These are phyloP conservation scores for Poeciliopsis infans DNA, from an alignment of 2,797 vertebrate genomes.

Conservation along the genomic window DNA sequence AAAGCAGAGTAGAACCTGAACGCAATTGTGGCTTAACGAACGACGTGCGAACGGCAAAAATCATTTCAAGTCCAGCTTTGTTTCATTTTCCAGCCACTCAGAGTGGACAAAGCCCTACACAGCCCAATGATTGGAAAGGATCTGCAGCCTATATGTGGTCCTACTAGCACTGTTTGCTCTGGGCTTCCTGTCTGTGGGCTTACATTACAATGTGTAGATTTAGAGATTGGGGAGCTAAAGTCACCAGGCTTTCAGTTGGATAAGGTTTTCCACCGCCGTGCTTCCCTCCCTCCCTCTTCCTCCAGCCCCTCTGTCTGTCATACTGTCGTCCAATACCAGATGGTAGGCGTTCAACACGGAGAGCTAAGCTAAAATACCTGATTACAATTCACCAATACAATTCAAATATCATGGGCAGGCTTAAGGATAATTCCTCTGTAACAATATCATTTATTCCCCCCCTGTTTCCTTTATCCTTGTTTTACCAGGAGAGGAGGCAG, in stretches of 20 bases:
- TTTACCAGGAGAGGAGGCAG: slow-evolving; percentile 87
- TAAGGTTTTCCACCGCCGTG: slow-evolving; percentile 78
- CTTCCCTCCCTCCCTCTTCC: slow-evolving; percentile 58
- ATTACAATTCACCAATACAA: slow-evolving; percentile 96
- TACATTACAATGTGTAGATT: slow-evolving; percentile 98
- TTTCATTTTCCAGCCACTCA: slow-evolving; percentile 28
- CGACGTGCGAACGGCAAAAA: slow-evolving; percentile 2
- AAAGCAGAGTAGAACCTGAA: slow-evolving; percentile 29
- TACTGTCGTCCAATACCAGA: slow-evolving; percentile 83
- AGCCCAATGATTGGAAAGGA: slow-evolving; percentile 73
- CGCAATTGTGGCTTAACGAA: slow-evolving; percentile 9
- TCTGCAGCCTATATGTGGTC: slow-evolving; percentile 82
- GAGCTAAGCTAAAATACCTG: slow-evolving; percentile 98
- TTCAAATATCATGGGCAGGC: slow-evolving; percentile 89
- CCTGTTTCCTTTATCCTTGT: slow-evolving; percentile 91
- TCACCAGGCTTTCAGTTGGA: slow-evolving; percentile 87
- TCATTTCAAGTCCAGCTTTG: slow-evolving; percentile 34
- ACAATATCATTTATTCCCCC: slow-evolving; percentile 97
- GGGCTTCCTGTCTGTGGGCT: slow-evolving; percentile 91
- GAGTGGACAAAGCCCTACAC: slow-evolving; percentile 55
- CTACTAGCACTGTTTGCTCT: slow-evolving; percentile 88
- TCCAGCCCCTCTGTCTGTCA: slow-evolving; percentile 69
- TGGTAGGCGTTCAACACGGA: slow-evolving; percentile 88
- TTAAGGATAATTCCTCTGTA: slow-evolving; percentile 96
- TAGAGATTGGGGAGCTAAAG: slow-evolving; percentile 92